Base-by-base conservation (phyloP, 2,113 vertebrate genomes). In the Pteropus alecto region DNA sequence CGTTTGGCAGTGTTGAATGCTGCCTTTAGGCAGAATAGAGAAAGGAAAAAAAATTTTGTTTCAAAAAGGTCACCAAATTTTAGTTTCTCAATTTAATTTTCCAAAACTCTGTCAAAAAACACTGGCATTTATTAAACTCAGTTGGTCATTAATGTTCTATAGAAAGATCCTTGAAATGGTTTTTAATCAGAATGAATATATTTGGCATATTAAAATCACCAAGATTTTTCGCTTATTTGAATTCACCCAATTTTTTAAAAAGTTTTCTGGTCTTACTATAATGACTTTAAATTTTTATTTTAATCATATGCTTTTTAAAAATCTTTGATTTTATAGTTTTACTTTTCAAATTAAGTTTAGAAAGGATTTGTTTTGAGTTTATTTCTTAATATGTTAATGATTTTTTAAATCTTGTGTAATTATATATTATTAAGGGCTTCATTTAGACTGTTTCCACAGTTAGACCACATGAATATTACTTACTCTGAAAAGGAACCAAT, bases 281-380 rank as follows among this genome's bases (percentile, higher is more conserved):
- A 24, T 78, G 81, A 78, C 24, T 70, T 79, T 22, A n/a, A 76
- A 88, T 67, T 15, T 83, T 65, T 56, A 26, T 93, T 88, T 92
- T 87, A 87, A 87, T 43, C 19, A 43, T n/a, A 21, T 24, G 1
- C 6, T 60, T 79, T 87, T 51, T 51, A 14, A 51, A 48, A 51
- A 51, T 51, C 48, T 93, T 77, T 48, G 19, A 28, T 71, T 84
- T 96, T 56, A 86, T 43, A 94, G 41, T 76, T 76, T 78, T 88
- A 65, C 28, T 92, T 78, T 33, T 58, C 5, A 78, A 77, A 63
- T 89, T 93, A 68, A 83, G 24, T 41, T 9, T 83, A 77, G 24
- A 58, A 90, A 88, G 56, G 35, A 41, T 84, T 92, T 88, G 14
- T 94, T 92, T 65, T 73, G 76, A 70, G 15, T 92, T 78, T 71